These are phyloP conservation scores for Sipha flava DNA, from an alignment of 1,140 invertebrate genomes.

Conservation along the genomic window DNA sequence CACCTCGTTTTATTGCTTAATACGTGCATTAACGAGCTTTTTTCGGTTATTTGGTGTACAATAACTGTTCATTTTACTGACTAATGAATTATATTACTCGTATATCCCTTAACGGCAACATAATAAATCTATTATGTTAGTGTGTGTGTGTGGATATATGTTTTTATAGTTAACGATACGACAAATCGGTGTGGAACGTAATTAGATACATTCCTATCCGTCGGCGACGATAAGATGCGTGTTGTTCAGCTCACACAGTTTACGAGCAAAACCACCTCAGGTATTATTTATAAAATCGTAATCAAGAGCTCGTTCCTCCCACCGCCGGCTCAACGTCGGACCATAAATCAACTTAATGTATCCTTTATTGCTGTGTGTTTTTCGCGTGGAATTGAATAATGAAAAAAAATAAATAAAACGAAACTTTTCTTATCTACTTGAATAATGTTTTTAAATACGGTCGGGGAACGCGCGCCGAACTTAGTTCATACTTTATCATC, in stretches of 20 bases:
- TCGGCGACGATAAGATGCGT: not conserved
- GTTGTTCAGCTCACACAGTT: not conserved
- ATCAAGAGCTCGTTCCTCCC: not conserved
- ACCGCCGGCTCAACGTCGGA: not conserved
- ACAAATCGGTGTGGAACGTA: not conserved
- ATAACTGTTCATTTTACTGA: too few species aligned
- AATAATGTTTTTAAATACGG: conserved; percentile 3
- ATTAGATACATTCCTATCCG: not conserved
- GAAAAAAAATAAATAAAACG: not conserved
- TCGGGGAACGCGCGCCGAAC: not conserved
- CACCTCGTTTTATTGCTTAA: too few species aligned
- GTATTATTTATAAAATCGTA: not conserved
- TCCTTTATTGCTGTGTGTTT: not conserved
- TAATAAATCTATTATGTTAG: too few species aligned
- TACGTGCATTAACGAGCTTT: too few species aligned
- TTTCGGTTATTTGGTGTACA: too few species aligned
- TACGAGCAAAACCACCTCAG: not conserved
- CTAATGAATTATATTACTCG: too few species aligned
- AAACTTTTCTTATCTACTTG: not conserved
- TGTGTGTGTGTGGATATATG: too few species aligned
- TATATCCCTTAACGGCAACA: too few species aligned
- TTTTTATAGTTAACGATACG: not conserved
- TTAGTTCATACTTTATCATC: not conserved
- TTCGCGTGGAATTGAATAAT: not conserved
- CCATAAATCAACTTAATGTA: not conserved